Base-by-base conservation (phyloP, 2,888 invertebrate species). In the Chrysotoxum bicinctum region DNA sequence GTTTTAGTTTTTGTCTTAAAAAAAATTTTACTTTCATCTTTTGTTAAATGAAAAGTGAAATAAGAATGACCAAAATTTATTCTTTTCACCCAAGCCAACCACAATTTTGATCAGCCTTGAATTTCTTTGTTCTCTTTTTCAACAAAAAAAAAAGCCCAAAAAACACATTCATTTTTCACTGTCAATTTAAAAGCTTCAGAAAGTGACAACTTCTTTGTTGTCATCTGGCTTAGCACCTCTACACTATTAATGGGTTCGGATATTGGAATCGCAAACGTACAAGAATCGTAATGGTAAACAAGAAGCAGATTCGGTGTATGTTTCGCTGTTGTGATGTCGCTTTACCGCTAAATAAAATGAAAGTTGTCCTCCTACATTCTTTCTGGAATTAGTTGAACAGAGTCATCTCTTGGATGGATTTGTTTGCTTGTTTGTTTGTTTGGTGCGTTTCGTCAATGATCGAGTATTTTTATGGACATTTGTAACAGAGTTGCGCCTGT, bases 301-400 rank as follows among this genome's bases (percentile, higher is more conserved):
- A 76, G 58, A 76, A 66, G 43, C 23, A 48, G 50, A n/a, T 7
- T 10, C 1, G 14, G 23, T 14, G 50, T 48, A 64, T 16, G 37
- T 70, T 78, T 74, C 35, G 60, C 64, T 58, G 54, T 40, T 40
- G 45, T 19, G 19, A 19, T 37, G 12, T 14, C 21, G 45, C 9
- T 48, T 82, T 74, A 58, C 87, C 88, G 88, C 89, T 90, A 89
- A 89, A 90, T 89, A 87, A 89, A 90, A 91, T 89, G 91, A 91
- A 91, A 91, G 91, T 91, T 90, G 90, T 87, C 89, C 90, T 89
- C 89, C 89, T 88, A 89, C 89, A 89, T 89, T 89, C 88, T 88
- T 89, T 83, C 69, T 78, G 30, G 82, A 83, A 87, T 83, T 83
- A 87, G 87, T 83, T 87, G 83, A 35, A 19, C 83, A 73, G 75